Conservation (phyloP, 2,888 invertebrate species). For the Scaptomyza flava region DNA sequence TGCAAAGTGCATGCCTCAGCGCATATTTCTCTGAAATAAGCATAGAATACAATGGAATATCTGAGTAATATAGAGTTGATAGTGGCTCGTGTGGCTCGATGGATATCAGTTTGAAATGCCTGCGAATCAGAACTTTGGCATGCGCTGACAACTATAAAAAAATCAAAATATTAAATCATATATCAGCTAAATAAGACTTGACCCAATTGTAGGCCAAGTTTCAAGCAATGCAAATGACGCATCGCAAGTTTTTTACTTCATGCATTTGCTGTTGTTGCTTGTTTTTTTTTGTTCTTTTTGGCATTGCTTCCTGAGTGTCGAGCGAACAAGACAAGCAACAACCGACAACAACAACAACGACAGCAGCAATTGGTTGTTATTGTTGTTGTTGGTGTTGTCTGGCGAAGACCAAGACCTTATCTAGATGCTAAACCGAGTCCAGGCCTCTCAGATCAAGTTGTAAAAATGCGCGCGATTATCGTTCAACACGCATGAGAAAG, state of each 20-base stretch:
- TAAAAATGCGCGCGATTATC: constrained; percentile 66
- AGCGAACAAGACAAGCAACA: constrained; percentile 51
- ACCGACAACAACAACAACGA: constrained; percentile 43
- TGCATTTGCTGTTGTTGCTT: neutral
- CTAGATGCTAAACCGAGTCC: constrained; percentile 59
- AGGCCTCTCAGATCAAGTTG: constrained; percentile 70
- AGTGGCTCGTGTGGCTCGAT: constrained; percentile 42
- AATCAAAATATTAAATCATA: constrained; percentile 16
- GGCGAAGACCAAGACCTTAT: constrained; percentile 50
- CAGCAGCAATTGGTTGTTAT: constrained; percentile 47
- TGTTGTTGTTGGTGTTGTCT: constrained; percentile 6
- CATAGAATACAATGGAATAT: constrained; percentile 31
- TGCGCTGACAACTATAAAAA: constrained; percentile 63
- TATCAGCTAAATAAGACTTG: constrained; percentile 58
- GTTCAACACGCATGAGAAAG: constrained; percentile 54
- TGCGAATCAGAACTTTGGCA: constrained; percentile 63
- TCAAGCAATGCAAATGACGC: constrained; percentile 56
- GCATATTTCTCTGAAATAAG: constrained; percentile 50
- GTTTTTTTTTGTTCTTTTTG: constrained; percentile 18
- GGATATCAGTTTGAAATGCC: constrained; percentile 39
- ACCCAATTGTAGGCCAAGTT: constrained; percentile 63
- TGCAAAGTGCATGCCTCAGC: constrained; percentile 57
- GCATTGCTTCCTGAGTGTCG: constrained; percentile 42
- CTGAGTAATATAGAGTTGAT: constrained; percentile 7
- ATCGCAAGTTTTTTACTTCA: constrained; percentile 29